A percentile compares a stretch with the other conserved stretches of the same genome.
Evolutionary conservation across 1,140 invertebrate species (phyloP).

Genomic region (Metaphire vulgaris): DNA sequence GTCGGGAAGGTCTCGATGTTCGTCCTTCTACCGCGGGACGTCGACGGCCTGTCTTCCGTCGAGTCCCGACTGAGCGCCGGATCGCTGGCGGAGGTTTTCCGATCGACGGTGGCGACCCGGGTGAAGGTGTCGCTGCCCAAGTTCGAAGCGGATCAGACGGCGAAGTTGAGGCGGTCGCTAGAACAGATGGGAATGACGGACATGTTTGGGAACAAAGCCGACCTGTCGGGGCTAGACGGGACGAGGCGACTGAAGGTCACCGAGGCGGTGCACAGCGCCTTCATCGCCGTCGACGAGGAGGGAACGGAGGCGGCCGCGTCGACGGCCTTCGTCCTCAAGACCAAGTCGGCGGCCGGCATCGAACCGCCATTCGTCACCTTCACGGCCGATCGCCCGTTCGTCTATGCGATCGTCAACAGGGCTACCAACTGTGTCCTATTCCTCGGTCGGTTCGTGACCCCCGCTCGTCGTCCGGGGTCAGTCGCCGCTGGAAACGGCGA

Average conservation of each 20-base stretch:
- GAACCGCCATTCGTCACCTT: neutral
- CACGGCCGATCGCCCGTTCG: neutral
- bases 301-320: constrained; percentile 53
- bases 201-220: constrained; percentile 58
- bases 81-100: constrained; percentile 44
- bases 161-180: constrained; percentile 54
- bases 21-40: constrained; percentile 61
- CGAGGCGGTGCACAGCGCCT: constrained; percentile 45
- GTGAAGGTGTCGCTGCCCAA: constrained; percentile 56
- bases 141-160: constrained; percentile 60
- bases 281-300: constrained; percentile 52
- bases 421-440: neutral
- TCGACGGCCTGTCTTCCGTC: constrained; percentile 47
- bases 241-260: constrained; percentile 27
- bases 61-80: constrained; percentile 53
- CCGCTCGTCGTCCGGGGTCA: too few relatives aligned
- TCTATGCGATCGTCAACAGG: neutral
- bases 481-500: too few relatives aligned
- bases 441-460: constrained; percentile 1
- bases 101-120: neutral
- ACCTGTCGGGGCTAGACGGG: constrained; percentile 55
- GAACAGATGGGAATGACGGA: constrained; percentile 56
- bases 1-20: constrained; percentile 63
- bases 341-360: constrained; percentile 14
- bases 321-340: constrained; percentile 17